phyloP scores from a whole-genome alignment of 2,113 vertebrate species.

The Hippocampus mohnikei region DNA sequence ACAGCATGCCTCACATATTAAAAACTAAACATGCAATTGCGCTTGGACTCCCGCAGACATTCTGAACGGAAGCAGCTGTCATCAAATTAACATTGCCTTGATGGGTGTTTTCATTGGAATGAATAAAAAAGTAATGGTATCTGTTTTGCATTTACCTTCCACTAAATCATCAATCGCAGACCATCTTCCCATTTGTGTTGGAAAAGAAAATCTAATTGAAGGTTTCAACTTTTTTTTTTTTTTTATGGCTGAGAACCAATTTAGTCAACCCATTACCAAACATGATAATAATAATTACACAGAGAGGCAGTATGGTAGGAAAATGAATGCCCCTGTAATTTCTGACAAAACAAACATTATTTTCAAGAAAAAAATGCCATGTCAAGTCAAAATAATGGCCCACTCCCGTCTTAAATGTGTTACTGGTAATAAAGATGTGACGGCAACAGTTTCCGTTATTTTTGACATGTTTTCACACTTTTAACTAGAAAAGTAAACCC shows the following conservation, averaged over 20 bases:
- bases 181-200: not conserved
- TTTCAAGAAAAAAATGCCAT: conserved; percentile 41
- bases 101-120: conserved; percentile 8
- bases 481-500: not conserved
- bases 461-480: conserved; percentile 6
- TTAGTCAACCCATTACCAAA: conserved; percentile 49
- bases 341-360: conserved; percentile 62
- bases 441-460: not conserved
- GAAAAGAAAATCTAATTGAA: conserved; percentile 14
- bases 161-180: not conserved
- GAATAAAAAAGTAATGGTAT: not conserved
- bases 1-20: conserved; percentile 21
- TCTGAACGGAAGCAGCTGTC: conserved; percentile 46
- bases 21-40: conserved; percentile 39
- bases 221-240: conserved; percentile 29
- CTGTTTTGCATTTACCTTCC: not conserved
- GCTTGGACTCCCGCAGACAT: conserved; percentile 43
- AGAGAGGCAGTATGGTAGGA: conserved; percentile 36
- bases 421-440: conserved; percentile 8
- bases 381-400: conserved; percentile 16
- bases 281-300: conserved; percentile 62
- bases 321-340: conserved; percentile 65
- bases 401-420: conserved; percentile 6
- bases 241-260: conserved; percentile 16
- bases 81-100: conserved; percentile 46